Evolutionary conservation across 2,113 vertebrate genomes (phyloP), one percentile per base, ranked within the genome.

Genomic region (Strix aluco): DNA sequence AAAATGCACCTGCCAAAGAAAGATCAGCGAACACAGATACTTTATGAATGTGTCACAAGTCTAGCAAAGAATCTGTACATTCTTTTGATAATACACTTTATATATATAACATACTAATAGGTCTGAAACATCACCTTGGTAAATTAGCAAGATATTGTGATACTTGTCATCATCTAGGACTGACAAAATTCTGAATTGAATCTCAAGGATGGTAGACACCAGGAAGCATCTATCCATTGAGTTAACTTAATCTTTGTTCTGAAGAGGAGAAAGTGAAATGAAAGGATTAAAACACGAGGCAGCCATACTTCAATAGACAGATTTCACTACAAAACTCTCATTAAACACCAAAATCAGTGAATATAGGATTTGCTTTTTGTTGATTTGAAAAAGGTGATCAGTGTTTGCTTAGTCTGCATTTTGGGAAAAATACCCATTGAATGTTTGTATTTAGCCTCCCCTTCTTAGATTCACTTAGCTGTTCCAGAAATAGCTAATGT

Each of bases 401-500:
- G 26, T 87, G 20, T 55, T 86, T 94, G 8, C 26, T 81, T 89
- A 59, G 36, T 47, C 54, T 85, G 47, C 13, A 61, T 93, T 94
- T 91, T 26, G 11, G 59, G 62, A 86, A 87, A 91, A 95, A 69
- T 46, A 55, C 2, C 7, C n/a, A 23, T 52, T 59, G n/a, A 79
- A 77, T 81, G 16, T 92, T 92, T 94, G 44, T 62, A 63, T 92
- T 95, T 84, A 66, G 2, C 34, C 8, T 81, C 14, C 30, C 38
- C 7, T 95, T 84, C 71, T 89, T 77, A 77, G 47, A 94, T 81
- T 88, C 70, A 73, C 63, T 92, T 55, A 58, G 26, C 72, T 93
- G 32, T 81, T 94, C 69, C 79, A 89, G 63, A 93, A 96, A 96
- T 80, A 91, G 54, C 44, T 94, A 70, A 82, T 72, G 25, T 88